Base-by-base conservation (phyloP, 1,140 invertebrate genomes). In the Patella vulgata region DNA sequence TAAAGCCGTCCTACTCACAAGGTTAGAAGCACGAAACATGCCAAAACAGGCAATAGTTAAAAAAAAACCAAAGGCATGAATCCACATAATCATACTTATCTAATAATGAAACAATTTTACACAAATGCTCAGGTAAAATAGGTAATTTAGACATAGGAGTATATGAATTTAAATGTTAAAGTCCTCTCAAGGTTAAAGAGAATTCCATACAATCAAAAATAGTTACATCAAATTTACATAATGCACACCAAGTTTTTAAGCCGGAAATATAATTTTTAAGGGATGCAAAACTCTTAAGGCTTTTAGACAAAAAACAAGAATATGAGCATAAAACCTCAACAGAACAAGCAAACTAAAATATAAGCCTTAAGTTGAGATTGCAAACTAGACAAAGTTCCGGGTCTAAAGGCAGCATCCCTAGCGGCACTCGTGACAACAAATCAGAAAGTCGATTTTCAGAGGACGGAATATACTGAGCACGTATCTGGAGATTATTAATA, bases 1-100 rank as follows among this genome's bases (percentile, higher is more conserved):
- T 36, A 36, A 36, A 3, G 39, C 9, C 2, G 36, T 56, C 31
- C 42, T 14, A 31, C 40, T 56, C 6, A 30, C 44, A 21, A 56
- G 31, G 9, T 56, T 44, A 1, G 53, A 56, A 8, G 40, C 42
- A 17, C 28, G 27, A n/a, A 56, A 8, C 40, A 56, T 44, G 19
- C 42, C 23, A 56, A 56, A 51, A 31, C 27, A 56, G 9, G n/a
- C 53, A 40, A 31, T 11, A 9, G 53, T 44, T 19, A 30, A 14
- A 56, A 56, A 56, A n/a, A 28, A 4, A 56, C 42, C 39, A 56
- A n/a, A 31, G 30, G 31, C 53, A 56, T 17, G 53, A 39, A 46
- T 44, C 42, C 6, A 44, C 2, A 19, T 42, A 31, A 46, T 44
- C 36, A 31, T 46, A 56, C 14, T 43, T 56, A 46, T 44, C 23